These are phyloP conservation scores for Dryadula phaetusa DNA, from an alignment of 2,888 invertebrate genomes.

Conservation along the genomic window DNA sequence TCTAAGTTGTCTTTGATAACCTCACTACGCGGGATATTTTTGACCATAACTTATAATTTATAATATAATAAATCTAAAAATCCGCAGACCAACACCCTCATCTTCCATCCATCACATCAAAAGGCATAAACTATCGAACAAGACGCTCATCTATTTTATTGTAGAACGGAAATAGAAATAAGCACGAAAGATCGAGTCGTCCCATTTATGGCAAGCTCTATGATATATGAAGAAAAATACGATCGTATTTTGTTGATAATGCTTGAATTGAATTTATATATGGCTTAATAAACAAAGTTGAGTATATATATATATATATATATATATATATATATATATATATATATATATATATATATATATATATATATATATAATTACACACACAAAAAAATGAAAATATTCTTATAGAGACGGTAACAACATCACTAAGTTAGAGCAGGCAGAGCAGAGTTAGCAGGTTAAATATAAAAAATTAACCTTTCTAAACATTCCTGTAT, in stretches of 20 bases:
- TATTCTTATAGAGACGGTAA: no score
- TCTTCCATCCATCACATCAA: background rate
- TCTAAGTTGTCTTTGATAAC: no score
- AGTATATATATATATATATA: background rate
- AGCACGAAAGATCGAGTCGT: slow-evolving; percentile 3
- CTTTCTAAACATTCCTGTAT: no score
- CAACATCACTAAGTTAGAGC: no score
- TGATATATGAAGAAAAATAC: slow-evolving; percentile 20
- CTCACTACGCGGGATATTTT: no score
- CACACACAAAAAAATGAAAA: no score
- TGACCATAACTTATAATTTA: no score
- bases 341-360: no score
- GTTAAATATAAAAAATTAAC: no score
- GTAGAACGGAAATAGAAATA: slow-evolving; percentile 16
- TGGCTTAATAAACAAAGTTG: background rate
- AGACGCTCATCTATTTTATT: slow-evolving; percentile 10
- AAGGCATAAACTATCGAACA: slow-evolving; percentile 9
- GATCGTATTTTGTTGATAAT: background rate
- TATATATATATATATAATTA: no score
- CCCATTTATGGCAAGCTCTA: background rate
- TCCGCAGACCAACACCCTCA: background rate
- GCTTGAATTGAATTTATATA: slow-evolving; percentile 2
- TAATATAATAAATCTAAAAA: background rate
- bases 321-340: no score
- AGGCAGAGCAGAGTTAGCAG: no score